Evolutionary conservation across 2,888 invertebrate species (phyloP), one percentile per base, ranked within the genome.

Genomic region (Aelia acuminata): DNA sequence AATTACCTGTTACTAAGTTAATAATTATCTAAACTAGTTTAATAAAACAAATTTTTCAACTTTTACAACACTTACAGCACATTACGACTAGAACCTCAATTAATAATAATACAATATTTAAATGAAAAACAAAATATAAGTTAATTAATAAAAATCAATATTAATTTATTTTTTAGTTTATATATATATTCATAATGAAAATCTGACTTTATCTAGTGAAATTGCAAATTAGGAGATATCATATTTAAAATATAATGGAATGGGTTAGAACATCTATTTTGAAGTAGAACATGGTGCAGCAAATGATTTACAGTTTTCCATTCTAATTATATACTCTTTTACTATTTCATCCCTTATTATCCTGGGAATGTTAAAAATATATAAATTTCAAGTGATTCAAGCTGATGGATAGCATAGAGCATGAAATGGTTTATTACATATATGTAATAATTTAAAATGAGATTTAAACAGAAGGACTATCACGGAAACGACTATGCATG

Each of bases 41-140:
- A 20, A 43, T 43, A n/a, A 4, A 47, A 43, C 43, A 43, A 3
- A 35, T 70, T 20, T 35, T 70, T 31, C 5, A 35, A 43, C 39
- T 80, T 43, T 80, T 80, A 80, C 43, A 39, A 22, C 7, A 43
- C 43, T 43, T 80, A 80, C 43, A 13, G 11, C n/a, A 80, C 43
- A 80, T 43, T 31, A 47, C 43, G 80, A 80, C 43, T 80, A 80
- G 80, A 80, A 80, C 13, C n/a, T 80, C 80, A 43, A 35, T n/a
- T 80, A 43, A 43, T 43, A 80, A 20, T 11, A 43, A 80, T 47
- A 47, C 11, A 80, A n/a, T n/a, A 3, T 43, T 13, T 0, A 43
- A 22, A 22, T 80, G 43, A 43, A 39, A 75, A 20, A 3, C 18
- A 57, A 75, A 20, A 10, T 7, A n/a, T 75, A 15, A 1, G 22